Percentiles rank a stretch among this genome's conserved stretches.
Conservation (phyloP, 2,113 vertebrate genomes). For the Cyphomyrus plagiostoma region DNA sequence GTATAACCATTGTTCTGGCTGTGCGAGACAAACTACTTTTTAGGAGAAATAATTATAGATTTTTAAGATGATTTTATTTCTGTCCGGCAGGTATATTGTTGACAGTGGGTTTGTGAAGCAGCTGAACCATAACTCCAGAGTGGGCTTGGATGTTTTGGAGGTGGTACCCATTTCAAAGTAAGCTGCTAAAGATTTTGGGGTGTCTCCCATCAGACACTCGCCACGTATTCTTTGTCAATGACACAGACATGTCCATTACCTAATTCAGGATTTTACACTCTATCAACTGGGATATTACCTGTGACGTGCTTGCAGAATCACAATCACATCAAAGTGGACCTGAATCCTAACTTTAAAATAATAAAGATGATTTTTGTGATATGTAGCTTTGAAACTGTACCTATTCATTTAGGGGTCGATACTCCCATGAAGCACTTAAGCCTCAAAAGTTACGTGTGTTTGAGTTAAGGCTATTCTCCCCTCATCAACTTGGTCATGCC, state of each 20-base stretch:
- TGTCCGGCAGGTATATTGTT: slow-evolving; percentile 75
- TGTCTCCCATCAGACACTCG: neutral
- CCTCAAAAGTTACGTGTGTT: neutral
- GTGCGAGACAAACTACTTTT: neutral
- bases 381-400: neutral
- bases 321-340: neutral
- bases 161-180: slow-evolving; percentile 97
- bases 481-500: neutral
- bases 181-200: slow-evolving; percentile 42
- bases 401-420: neutral
- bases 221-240: neutral
- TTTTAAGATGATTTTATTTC: neutral
- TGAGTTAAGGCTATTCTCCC: neutral
- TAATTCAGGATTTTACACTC: neutral
- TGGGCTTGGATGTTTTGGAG: slow-evolving; percentile 87
- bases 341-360: neutral
- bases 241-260: neutral
- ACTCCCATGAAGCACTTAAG: neutral
- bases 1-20: neutral
- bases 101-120: slow-evolving; percentile 98
- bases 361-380: neutral
- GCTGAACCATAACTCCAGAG: slow-evolving; percentile 85
- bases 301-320: neutral
- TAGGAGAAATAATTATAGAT: neutral
- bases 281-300: neutral